Base-by-base conservation (phyloP, 2,797 vertebrate genomes). In the Rhinella marina region DNA sequence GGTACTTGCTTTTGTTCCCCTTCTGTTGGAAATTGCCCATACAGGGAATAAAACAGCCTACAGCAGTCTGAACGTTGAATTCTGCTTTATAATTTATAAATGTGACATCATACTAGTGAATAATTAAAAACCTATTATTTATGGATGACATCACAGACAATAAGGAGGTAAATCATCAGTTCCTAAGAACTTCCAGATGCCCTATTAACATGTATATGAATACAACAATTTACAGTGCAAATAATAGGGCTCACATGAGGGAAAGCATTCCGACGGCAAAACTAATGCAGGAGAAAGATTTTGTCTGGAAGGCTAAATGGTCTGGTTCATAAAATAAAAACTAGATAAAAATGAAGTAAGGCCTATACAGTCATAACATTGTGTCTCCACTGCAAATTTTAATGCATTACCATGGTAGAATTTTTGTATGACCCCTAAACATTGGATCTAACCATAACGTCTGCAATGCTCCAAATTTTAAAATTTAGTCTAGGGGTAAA, bases 91-190 rank as follows among this genome's bases (percentile, higher is more conserved):
- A 68, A 89, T 89, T 86, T 59, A 89, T 83, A 68, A 72, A 25
- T 48, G 62, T 89, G 88, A 89, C 84, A 86, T 86, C 84, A 89
- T 77, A 68, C 88, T 89, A 1, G 41, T 86, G 62, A 89, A 86
- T 89, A 82, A 86, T 89, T 75, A 86, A 89, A 86, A 52, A 48
- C 72, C 19, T 72, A 29, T 89, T 89, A 82, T 86, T 86, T 80
- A 89, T 86, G 88, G 84, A 77, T 86, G 80, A 86, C 84, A 86
- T 89, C 84, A 86, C 59, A 75, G 59, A 89, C 78, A 86, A 78
- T 76, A 50, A 72, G 23, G 72, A 70, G 59, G 59, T 64, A 89
- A 82, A 86, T 21, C 16, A 8, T 56, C 13, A 13, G 21, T 25
- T 84, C 61, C 57, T 78, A 32, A n/a, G 14, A 48, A 84, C 64